A percentile compares a stretch with the other conserved stretches of the same genome.
Conservation (phyloP, 1,140 invertebrate species). For the Lerema accius region DNA sequence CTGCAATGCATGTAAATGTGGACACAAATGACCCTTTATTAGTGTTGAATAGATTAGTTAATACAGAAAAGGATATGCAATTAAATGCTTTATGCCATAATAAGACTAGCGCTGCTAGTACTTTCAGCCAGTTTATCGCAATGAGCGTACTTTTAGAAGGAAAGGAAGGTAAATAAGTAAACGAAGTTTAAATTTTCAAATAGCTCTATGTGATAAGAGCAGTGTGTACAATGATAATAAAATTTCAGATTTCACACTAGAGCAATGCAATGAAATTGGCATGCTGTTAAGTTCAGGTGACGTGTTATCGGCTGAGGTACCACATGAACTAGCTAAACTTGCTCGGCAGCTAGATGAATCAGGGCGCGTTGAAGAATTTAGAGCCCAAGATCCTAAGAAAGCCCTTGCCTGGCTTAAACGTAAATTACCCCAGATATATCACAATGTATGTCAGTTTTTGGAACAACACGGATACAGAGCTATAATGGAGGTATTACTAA, state of each 20-base stretch:
- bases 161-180: slow-evolving; percentile 72
- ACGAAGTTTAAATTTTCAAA: too few relatives aligned
- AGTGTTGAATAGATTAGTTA: slow-evolving; percentile 66
- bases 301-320: slow-evolving; percentile 88
- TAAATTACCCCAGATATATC: slow-evolving; percentile 80
- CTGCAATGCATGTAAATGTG: slow-evolving; percentile 53
- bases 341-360: slow-evolving; percentile 78
- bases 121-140: slow-evolving; percentile 82
- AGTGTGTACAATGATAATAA: slow-evolving; percentile 21
- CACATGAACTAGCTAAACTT: slow-evolving; percentile 82
- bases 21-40: slow-evolving; percentile 44
- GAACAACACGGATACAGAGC: slow-evolving; percentile 89
- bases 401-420: slow-evolving; percentile 84
- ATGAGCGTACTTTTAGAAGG: slow-evolving; percentile 82
- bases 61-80: slow-evolving; percentile 41
- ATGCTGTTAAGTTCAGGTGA: slow-evolving; percentile 86
- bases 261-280: slow-evolving; percentile 85
- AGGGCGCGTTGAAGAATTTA: slow-evolving; percentile 82
- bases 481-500: slow-evolving; percentile 87
- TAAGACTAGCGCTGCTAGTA: slow-evolving; percentile 69
- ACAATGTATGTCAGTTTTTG: slow-evolving; percentile 85
- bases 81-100: slow-evolving; percentile 61
- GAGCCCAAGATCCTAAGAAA: slow-evolving; percentile 75
- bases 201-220: too few relatives aligned
- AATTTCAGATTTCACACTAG: slow-evolving; percentile 82